These are phyloP conservation scores for Pachyramphus minor DNA, from an alignment of 2,113 vertebrate genomes.

Conservation along the genomic window DNA sequence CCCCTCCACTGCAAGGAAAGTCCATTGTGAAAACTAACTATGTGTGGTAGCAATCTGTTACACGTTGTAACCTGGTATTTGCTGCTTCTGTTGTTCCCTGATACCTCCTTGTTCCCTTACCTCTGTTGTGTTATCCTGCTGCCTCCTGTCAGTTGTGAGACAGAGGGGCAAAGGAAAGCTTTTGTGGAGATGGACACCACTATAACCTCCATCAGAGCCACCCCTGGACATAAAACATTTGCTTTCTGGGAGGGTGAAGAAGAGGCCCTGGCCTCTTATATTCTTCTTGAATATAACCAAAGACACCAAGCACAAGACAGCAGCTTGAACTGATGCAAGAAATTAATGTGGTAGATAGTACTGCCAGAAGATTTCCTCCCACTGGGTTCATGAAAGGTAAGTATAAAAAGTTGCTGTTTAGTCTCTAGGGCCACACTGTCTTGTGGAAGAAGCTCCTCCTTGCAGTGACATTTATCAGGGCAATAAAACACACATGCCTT, in stretches of 20 bases:
- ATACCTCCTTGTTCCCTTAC: not conserved
- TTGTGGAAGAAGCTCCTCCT: not conserved
- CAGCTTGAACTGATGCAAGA: not conserved
- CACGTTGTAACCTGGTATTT: not conserved
- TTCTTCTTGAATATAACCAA: not conserved
- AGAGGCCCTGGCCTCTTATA: not conserved
- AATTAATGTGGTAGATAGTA: not conserved
- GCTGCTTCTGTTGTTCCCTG: not conserved
- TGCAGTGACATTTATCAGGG: not conserved
- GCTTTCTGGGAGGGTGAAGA: not conserved
- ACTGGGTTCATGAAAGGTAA: not conserved
- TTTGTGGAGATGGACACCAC: not conserved
- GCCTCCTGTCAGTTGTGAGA: fast-evolving
- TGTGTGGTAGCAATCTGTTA: not conserved
- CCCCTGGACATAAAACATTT: fast-evolving
- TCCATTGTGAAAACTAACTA: not conserved
- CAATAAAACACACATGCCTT: not conserved
- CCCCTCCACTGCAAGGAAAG: fast-evolving
- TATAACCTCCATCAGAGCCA: not conserved
- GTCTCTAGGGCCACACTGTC: not conserved
- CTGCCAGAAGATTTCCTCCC: not conserved
- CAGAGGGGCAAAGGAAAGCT: not conserved
- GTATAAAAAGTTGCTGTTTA: not conserved
- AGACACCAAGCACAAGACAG: not conserved
- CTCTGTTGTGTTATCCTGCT: fast-evolving